A percentile compares a stretch with the other conserved stretches of the same genome.
Conservation (phyloP, 2,797 vertebrate species). For the Coccyzus lansbergi region DNA sequence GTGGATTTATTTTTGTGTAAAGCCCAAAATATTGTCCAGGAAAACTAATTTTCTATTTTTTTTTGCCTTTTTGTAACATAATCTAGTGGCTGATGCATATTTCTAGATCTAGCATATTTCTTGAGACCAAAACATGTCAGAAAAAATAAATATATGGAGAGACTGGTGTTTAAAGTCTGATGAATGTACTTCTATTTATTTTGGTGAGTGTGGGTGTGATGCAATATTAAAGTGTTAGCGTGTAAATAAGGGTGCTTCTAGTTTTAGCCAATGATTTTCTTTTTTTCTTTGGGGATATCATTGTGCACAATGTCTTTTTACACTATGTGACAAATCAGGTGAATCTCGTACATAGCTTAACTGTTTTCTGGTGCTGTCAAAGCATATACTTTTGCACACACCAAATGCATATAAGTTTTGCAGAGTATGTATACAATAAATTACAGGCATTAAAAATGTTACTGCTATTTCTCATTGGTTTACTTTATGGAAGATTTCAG, state of each 20-base stretch:
- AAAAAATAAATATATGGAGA: conserved; percentile 80
- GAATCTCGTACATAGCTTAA: conserved; percentile 56
- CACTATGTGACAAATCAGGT: conserved; percentile 77
- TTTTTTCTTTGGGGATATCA: conserved; percentile 60
- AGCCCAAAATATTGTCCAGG: conserved; percentile 76
- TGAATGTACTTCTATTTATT: conserved; percentile 81
- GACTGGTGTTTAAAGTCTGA: conserved; percentile 78
- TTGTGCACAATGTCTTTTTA: conserved; percentile 73
- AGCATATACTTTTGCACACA: conserved; percentile 76
- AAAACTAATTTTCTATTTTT: conserved; percentile 69
- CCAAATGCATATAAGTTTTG: conserved; percentile 69
- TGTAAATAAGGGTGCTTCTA: conserved; percentile 71
- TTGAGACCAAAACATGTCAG: conserved; percentile 81
- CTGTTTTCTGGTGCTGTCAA: conserved; percentile 76
- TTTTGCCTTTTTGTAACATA: conserved; percentile 78
- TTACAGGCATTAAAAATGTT: conserved; percentile 77
- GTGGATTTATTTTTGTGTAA: conserved; percentile 79
- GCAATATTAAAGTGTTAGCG: conserved; percentile 73
- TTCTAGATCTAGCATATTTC: conserved; percentile 76
- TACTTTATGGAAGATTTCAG: conserved; percentile 48
- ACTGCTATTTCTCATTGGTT: conserved; percentile 73
- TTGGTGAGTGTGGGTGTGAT: conserved; percentile 76
- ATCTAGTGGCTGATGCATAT: conserved; percentile 74
- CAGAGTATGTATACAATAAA: conserved; percentile 79
- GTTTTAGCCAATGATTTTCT: conserved; percentile 31